phyloP scores from a whole-genome alignment of 2,797 vertebrate genomes.

The Alauda arvensis region DNA sequence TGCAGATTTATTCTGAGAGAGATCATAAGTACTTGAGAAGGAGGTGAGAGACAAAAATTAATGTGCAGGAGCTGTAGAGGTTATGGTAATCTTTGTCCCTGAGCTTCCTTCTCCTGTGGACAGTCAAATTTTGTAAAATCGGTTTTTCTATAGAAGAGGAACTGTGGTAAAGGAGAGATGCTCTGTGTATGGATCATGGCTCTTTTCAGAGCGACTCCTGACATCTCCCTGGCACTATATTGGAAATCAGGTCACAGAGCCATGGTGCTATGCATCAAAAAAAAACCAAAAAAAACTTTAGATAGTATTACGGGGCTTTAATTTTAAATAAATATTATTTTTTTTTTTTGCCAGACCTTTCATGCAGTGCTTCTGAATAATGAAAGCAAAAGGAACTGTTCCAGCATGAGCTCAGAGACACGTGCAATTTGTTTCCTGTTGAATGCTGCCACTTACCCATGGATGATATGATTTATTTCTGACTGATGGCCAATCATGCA shows the following conservation, averaged over 20 bases:
- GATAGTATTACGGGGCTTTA: neutral
- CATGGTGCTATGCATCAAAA: neutral
- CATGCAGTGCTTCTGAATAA: neutral
- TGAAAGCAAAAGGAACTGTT: neutral
- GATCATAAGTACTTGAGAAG: neutral
- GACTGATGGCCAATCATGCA: neutral
- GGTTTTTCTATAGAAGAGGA: neutral
- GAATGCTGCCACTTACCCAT: neutral
- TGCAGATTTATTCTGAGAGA: neutral
- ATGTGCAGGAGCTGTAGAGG: neutral
- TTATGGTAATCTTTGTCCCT: neutral
- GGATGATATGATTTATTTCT: neutral
- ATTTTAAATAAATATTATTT: neutral
- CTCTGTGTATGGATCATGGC: neutral
- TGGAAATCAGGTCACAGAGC: neutral
- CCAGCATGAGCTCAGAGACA: neutral
- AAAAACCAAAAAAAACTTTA: neutral
- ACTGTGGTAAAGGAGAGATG: neutral
- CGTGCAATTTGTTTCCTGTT: neutral
- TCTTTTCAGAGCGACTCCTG: neutral
- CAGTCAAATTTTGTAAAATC: neutral
- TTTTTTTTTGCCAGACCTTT: neutral
- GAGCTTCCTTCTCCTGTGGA: neutral
- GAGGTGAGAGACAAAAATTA: neutral
- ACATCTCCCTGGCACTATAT: neutral